Percentiles rank a stretch among this genome's conserved stretches.
Evolutionary conservation across 1,140 invertebrate species (phyloP).

Genomic region (Elysia chlorotica): DNA sequence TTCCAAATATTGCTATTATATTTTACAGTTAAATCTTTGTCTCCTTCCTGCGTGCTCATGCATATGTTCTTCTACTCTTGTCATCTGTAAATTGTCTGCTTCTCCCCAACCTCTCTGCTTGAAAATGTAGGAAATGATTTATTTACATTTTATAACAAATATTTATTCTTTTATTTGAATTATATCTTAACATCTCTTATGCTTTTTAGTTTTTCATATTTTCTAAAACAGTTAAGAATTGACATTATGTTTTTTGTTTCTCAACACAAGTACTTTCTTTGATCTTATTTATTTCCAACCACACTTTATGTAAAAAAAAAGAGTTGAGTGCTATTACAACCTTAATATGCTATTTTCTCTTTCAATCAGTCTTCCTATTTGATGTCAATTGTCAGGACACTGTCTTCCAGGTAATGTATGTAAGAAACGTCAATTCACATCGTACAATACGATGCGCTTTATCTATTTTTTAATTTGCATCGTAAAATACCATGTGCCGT

Average conservation of each 20-base stretch:
- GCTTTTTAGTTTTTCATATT: not conserved
- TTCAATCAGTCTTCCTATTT: constrained; percentile 80
- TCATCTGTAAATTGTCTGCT: no score
- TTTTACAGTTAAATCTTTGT: no score
- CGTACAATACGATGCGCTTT: constrained; percentile 49
- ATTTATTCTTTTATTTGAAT: not conserved
- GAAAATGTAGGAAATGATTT: not conserved
- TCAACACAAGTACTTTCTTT: not conserved
- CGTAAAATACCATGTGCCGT: not conserved
- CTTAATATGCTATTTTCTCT: constrained; percentile 13
- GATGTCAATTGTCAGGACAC: constrained; percentile 57
- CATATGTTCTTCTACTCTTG: no score
- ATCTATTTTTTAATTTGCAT: not conserved
- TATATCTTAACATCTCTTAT: not conserved
- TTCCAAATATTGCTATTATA: no score
- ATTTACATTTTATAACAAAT: not conserved
- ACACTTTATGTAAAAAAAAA: not conserved
- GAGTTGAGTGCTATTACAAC: not conserved
- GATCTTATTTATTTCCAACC: not conserved
- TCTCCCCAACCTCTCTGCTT: no score
- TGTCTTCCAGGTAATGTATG: constrained; percentile 50
- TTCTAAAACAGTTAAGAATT: not conserved
- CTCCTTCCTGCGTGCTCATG: no score
- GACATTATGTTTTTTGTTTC: not conserved
- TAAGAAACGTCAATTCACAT: no score